Conservation (phyloP, 2,797 vertebrate species). For the Coranthus polyacanthus region DNA sequence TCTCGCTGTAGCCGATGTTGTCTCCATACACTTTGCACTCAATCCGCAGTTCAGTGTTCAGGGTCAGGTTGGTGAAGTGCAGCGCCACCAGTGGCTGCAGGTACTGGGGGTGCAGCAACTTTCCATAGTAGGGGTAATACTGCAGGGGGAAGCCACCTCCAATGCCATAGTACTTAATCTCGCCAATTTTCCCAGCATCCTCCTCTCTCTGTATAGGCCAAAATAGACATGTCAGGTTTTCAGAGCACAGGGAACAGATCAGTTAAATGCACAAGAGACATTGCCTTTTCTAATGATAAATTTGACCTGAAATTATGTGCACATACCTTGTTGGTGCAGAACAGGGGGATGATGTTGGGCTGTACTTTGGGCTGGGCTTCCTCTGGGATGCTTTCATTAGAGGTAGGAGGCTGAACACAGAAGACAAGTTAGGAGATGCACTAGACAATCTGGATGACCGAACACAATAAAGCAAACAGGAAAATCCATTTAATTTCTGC, state of each 20-base stretch:
- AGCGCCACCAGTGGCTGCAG: constrained; percentile 94
- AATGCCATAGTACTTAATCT: constrained; percentile 90
- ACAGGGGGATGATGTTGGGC: constrained; percentile 88
- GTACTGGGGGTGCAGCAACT: constrained; percentile 91
- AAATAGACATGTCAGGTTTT: not conserved
- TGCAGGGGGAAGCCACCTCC: constrained; percentile 91
- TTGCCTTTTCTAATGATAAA: too few species aligned
- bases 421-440: too few species aligned
- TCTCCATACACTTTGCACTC: constrained; percentile 94
- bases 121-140: constrained; percentile 98
- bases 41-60: constrained; percentile 89
- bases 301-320: too few species aligned
- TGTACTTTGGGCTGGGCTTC: constrained; percentile 84
- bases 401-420: constrained; percentile 88
- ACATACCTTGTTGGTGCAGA: constrained; percentile 91
- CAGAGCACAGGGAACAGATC: too few species aligned
- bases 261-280: too few species aligned
- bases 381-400: constrained; percentile 85
- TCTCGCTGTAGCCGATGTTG: constrained; percentile 95
- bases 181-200: constrained; percentile 87
- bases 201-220: constrained; percentile 87
- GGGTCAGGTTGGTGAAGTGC: constrained; percentile 94
- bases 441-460: too few species aligned
- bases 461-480: not conserved
- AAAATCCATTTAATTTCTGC: too few species aligned